Base-by-base conservation (phyloP, 1,140 invertebrate genomes). In the Nymphalis io region DNA sequence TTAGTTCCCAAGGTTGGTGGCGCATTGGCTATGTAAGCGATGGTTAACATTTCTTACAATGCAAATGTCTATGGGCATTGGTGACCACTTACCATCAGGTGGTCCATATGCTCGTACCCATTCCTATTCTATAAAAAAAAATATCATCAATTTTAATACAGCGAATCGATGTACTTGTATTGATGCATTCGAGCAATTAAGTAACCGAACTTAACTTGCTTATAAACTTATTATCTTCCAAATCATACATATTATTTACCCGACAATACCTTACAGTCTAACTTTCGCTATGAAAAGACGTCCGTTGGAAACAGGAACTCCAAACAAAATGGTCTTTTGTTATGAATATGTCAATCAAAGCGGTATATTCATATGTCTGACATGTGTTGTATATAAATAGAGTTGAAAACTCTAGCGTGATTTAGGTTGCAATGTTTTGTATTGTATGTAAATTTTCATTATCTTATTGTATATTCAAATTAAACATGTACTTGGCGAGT, bases 371-470 rank as follows among this genome's bases (percentile, higher is more conserved):
- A n/a, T 51, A 51, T 16, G 18, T 55, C 51, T 23, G 51, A 13
- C 51, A 15, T 55, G 51, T 55, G 27, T 13, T 55, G 46, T 21
- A 51, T 51, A 18, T 51, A 51, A 51, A 51, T 18, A 18, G 18
- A 51, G 16, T 20, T 51, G 46, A 51, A 55, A 55, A 55, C 51
- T 55, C 23, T 55, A 55, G 51, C 51, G 51, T 27, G 51, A 55
- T 55, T 27, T 55, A 55, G 51, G 51, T 55, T 55, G 23, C 21
- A 13, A 27, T 33, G 51, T 55, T 23, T 55, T 55, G 51, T 55
- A 55, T 55, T 55, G 51, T 55, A 55, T 55, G 51, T 23, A n/a
- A 55, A 55, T 55, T 51, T n/a, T 51, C 18, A 51, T 51, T 51
- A 16, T 51, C 51, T 23, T 27, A 55, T 55, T 55, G 51, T 55